Percentiles rank a stretch among this genome's conserved stretches.
Evolutionary conservation across 2,888 invertebrate species (phyloP).

Genomic region (Micoletzkya japonica): DNA sequence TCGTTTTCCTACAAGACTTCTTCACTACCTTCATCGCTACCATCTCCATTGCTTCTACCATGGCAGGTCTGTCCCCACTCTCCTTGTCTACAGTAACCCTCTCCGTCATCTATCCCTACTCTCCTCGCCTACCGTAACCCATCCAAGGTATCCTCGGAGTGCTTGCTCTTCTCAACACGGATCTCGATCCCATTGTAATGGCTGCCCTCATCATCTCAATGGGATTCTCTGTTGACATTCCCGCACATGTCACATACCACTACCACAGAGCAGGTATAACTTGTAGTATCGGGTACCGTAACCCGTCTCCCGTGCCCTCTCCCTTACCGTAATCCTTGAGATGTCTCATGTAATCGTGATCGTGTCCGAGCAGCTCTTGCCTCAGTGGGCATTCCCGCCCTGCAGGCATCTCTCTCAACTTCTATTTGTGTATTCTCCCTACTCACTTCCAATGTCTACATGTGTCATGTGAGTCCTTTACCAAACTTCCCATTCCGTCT

Average conservation of each 20-base stretch:
- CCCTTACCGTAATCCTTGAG: conserved; percentile 15
- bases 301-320: conserved; percentile 14
- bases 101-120: not conserved
- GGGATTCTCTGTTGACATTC: conserved; percentile 61
- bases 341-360: conserved; percentile 26
- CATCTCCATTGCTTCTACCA: conserved; percentile 53
- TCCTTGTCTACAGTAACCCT: too few relatives aligned
- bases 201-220: conserved; percentile 61
- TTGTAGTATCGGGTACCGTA: not conserved
- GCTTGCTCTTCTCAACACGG: conserved; percentile 53
- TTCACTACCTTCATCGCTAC: conserved; percentile 60
- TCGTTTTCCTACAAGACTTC: conserved; percentile 56
- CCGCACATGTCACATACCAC: conserved; percentile 59
- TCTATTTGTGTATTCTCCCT: conserved; percentile 38
- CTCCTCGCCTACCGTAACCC: not conserved
- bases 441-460: conserved; percentile 36
- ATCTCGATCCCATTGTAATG: conserved; percentile 62
- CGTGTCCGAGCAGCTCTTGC: conserved; percentile 36
- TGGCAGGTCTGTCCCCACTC: conserved; percentile 33
- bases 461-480: conserved; percentile 35
- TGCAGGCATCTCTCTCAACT: conserved; percentile 48
- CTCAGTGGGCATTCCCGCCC: conserved; percentile 50
- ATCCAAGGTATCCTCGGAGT: conserved; percentile 54
- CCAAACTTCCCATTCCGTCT: not conserved
- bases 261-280: conserved; percentile 52